Evolutionary conservation across 1,140 invertebrate species (phyloP).

Genomic region (Monomorium pharaonis): DNA sequence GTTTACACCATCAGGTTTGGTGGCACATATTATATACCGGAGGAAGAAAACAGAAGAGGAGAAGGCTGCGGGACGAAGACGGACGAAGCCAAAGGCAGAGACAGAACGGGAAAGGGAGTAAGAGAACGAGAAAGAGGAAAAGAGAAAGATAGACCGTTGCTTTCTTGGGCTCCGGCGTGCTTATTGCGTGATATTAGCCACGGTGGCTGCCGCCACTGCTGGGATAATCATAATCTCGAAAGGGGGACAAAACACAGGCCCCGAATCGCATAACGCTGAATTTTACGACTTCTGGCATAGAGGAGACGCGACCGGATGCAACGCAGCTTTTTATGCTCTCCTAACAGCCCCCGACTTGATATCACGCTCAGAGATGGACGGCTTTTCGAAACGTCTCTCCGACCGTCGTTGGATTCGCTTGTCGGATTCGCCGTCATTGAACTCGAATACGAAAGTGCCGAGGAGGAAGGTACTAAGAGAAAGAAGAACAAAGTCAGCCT

Average conservation of each 20-base stretch:
- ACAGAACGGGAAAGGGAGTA: constrained; percentile 3
- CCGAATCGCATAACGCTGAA: constrained; percentile 78
- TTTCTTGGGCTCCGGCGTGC: constrained; percentile 63
- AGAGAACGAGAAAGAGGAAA: constrained; percentile 27
- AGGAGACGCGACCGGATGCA: constrained; percentile 77
- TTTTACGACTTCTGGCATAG: constrained; percentile 78
- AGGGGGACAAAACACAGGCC: constrained; percentile 79
- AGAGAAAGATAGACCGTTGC: constrained; percentile 51
- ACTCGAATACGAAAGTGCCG: constrained; percentile 19
- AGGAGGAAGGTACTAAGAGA: not conserved
- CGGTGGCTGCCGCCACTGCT: constrained; percentile 72
- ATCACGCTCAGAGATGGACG: constrained; percentile 64
- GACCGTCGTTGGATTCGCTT: constrained; percentile 29
- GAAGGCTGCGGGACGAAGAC: not conserved
- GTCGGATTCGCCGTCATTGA: constrained; percentile 36
- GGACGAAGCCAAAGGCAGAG: constrained; percentile 31
- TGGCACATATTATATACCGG: constrained; percentile 73
- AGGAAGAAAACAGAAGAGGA: constrained; percentile 51
- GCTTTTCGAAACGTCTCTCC: constrained; percentile 57
- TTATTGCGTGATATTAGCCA: constrained; percentile 83
- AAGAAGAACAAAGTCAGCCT: not conserved
- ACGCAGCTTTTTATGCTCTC: constrained; percentile 74
- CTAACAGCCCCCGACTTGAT: constrained; percentile 61
- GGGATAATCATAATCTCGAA: constrained; percentile 80
- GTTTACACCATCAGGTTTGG: constrained; percentile 71